Evolutionary conservation across 1,140 invertebrate species (phyloP).

Genomic region (Rhynchophorus ferrugineus): DNA sequence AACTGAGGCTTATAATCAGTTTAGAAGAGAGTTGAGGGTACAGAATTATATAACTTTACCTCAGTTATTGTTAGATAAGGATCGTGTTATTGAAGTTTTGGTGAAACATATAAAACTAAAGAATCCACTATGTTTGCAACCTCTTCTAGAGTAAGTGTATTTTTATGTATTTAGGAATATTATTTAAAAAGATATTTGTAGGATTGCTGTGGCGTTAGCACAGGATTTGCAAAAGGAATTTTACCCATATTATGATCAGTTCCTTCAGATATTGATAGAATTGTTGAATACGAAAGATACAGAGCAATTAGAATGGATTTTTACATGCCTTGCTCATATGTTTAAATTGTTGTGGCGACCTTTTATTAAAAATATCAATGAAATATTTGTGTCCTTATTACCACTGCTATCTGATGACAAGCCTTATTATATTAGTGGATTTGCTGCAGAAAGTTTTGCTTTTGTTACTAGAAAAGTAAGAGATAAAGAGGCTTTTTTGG

Average conservation of each 20-base stretch:
- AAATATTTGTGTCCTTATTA: slow-evolving; percentile 64
- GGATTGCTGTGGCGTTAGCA: slow-evolving; percentile 73
- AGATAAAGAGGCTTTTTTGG: slow-evolving; percentile 68
- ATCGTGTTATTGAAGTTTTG: slow-evolving; percentile 63
- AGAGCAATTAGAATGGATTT: slow-evolving; percentile 74
- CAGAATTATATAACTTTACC: slow-evolving; percentile 64
- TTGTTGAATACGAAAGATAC: slow-evolving; percentile 69
- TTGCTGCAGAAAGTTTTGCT: slow-evolving; percentile 91
- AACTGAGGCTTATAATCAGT: slow-evolving; percentile 69
- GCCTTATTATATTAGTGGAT: slow-evolving; percentile 77
- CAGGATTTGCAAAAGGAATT: slow-evolving; percentile 82
- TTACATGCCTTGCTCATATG: slow-evolving; percentile 76
- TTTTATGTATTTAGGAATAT: slow-evolving; percentile 13
- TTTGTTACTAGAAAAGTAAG: slow-evolving; percentile 83
- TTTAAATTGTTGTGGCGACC: slow-evolving; percentile 82
- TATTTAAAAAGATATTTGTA: slow-evolving; percentile 41
- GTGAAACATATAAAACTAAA: slow-evolving; percentile 62
- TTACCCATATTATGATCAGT: slow-evolving; percentile 67
- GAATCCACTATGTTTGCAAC: slow-evolving; percentile 65
- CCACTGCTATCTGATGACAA: slow-evolving; percentile 63
- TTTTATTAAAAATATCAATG: slow-evolving; percentile 69
- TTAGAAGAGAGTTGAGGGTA: slow-evolving; percentile 60
- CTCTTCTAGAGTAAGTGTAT: slow-evolving; percentile 71
- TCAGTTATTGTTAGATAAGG: slow-evolving; percentile 70
- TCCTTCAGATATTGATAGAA: slow-evolving; percentile 61